Evolutionary conservation across 2,888 invertebrate species (phyloP).

Genomic region (Theretra japonica): DNA sequence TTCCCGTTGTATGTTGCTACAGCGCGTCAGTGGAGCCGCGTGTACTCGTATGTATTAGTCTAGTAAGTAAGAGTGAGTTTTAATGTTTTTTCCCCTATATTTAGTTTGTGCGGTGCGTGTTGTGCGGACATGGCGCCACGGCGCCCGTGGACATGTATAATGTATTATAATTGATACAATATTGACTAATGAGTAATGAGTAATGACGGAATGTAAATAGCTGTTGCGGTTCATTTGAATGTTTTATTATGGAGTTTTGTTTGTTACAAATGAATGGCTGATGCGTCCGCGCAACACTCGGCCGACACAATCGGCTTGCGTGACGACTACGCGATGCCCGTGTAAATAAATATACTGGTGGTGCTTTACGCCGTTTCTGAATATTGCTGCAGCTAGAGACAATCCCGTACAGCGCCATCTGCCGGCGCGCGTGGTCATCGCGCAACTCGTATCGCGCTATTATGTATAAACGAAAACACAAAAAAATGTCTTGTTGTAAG

Average conservation of each 20-base stretch:
- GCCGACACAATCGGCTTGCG: no score
- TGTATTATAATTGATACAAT: background rate
- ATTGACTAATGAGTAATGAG: no score
- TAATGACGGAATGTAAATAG: no score
- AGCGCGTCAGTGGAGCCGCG: no score
- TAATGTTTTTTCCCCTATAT: background rate
- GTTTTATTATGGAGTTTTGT: no score
- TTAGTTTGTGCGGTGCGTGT: background rate
- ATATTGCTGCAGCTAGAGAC: background rate
- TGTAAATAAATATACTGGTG: no score
- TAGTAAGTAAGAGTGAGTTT: constrained; percentile 8
- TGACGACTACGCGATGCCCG: no score
- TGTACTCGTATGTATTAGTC: background rate
- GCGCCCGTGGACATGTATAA: background rate
- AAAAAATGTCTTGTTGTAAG: constrained; percentile 27
- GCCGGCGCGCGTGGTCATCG: background rate
- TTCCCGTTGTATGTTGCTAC: no score
- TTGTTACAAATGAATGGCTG: no score
- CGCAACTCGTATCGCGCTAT: background rate
- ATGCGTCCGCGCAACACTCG: no score
- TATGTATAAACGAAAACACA: constrained; percentile 29
- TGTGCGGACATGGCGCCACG: background rate
- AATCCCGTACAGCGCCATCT: background rate
- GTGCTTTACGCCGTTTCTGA: no score
- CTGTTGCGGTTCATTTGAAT: no score